Percentiles rank a stretch among this genome's conserved stretches.
Evolutionary conservation across 2,797 vertebrate species (phyloP).

Genomic region (Telmatherina bonti): DNA sequence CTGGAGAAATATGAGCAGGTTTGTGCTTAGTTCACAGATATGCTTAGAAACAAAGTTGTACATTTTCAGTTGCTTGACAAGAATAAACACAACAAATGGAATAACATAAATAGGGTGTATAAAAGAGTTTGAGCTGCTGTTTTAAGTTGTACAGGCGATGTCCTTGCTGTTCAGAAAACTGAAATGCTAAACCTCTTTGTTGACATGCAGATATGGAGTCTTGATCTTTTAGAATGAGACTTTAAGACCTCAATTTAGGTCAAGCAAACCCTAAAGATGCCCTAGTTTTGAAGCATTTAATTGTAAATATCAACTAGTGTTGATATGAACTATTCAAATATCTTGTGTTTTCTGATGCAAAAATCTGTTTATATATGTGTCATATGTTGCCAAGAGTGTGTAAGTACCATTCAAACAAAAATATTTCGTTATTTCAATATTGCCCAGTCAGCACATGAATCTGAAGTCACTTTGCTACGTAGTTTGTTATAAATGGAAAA

Average conservation of each 20-base stretch:
- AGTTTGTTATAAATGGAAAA: too few species aligned
- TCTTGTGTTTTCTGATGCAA: neutral
- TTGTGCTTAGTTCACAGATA: slow-evolving; percentile 50
- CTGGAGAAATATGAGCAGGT: slow-evolving; percentile 96
- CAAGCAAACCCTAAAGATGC: too few species aligned
- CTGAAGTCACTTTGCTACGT: too few species aligned
- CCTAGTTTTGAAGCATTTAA: too few species aligned
- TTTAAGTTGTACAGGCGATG: neutral
- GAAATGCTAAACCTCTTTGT: neutral
- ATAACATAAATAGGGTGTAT: too few species aligned
- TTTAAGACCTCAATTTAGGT: too few species aligned
- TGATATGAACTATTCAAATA: too few species aligned
- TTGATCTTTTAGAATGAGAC: too few species aligned
- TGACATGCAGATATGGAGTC: too few species aligned
- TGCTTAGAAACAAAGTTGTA: neutral
- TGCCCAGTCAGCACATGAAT: neutral
- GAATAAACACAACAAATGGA: neutral
- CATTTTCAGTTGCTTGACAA: neutral
- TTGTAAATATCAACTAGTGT: too few species aligned
- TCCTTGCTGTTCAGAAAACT: neutral
- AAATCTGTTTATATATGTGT: too few species aligned
- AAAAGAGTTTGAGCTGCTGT: neutral
- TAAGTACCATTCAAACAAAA: neutral
- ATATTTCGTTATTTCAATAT: neutral
- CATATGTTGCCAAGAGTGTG: neutral